These are phyloP conservation scores for Paramuricea clavata DNA, from an alignment of 92 coral and sea anemone genomes.

Conservation along the genomic window DNA sequence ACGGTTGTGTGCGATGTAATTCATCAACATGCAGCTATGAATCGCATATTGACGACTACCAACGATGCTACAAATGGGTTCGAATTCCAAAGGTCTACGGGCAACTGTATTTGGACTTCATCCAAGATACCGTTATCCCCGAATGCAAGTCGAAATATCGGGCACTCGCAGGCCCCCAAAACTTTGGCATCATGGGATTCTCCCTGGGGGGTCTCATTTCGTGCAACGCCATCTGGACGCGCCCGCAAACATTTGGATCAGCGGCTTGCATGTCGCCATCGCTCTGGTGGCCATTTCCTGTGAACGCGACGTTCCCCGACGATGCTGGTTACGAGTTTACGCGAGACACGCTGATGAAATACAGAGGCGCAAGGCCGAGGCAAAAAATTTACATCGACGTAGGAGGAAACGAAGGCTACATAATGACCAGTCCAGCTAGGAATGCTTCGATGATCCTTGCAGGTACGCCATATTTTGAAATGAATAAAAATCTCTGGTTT, in stretches of 20 bases:
- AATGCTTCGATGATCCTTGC: conserved; percentile 37
- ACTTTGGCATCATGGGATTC: conserved; percentile 64
- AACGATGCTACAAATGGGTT: conserved; percentile 54
- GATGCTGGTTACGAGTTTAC: conserved; percentile 54
- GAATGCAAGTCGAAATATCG: conserved; percentile 45
- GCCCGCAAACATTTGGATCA: conserved; percentile 68
- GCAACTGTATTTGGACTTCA: conserved; percentile 58
- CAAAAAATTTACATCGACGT: conserved; percentile 67
- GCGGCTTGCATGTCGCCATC: conserved; percentile 74
- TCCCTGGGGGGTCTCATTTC: conserved; percentile 67
- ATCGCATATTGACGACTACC: background rate
- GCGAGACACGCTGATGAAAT: conserved; percentile 31
- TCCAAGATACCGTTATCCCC: conserved; percentile 49
- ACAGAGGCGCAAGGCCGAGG: conserved; percentile 49
- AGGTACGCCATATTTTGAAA: conserved; percentile 59
- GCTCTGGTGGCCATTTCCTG: conserved; percentile 73
- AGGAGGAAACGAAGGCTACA: conserved; percentile 40
- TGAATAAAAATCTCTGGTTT: conserved; percentile 67
- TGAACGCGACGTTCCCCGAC: conserved; percentile 58
- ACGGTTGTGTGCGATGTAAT: conserved; percentile 34
- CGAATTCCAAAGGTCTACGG: conserved; percentile 30
- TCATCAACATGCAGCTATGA: background rate
- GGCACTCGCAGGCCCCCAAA: conserved; percentile 39
- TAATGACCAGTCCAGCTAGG: conserved; percentile 52
- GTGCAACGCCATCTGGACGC: conserved; percentile 68